Conservation (phyloP, 2,797 vertebrate genomes). For the Chromobotia macracanthus region DNA sequence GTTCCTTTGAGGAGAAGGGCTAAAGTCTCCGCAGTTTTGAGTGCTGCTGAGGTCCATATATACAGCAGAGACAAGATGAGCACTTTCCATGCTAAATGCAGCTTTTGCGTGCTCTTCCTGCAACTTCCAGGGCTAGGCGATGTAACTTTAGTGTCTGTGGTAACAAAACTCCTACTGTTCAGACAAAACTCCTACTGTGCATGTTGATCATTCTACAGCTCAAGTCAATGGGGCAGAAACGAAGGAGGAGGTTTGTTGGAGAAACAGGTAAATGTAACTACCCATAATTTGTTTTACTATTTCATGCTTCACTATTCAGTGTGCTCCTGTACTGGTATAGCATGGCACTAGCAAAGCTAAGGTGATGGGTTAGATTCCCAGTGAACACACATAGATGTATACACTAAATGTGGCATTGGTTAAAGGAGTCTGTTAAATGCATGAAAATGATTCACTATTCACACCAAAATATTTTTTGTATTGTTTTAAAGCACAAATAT, state of each 20-base stretch:
- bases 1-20: conserved; percentile 52
- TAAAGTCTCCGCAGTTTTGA: conserved; percentile 56
- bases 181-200: conserved; percentile 55
- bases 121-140: conserved; percentile 42
- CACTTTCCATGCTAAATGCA: conserved; percentile 27
- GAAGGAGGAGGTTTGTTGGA: conserved; percentile 59
- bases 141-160: conserved; percentile 40
- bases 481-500: no score
- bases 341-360: neutral
- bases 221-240: conserved; percentile 66
- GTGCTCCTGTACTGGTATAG: no score
- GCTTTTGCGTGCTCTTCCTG: neutral
- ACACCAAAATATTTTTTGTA: no score
- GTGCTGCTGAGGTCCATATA: conserved; percentile 30
- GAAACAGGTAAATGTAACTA: conserved; percentile 63
- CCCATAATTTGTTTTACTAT: conserved; percentile 62
- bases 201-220: conserved; percentile 75
- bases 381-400: no score
- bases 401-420: no score
- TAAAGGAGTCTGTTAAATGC: neutral
- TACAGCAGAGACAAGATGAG: conserved; percentile 26
- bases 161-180: conserved; percentile 61
- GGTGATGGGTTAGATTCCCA: neutral
- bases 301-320: neutral
- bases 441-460: no score